Conservation (phyloP, 35 echinoderm and acorn worm species). For the Apostichopus parvimensis region DNA sequence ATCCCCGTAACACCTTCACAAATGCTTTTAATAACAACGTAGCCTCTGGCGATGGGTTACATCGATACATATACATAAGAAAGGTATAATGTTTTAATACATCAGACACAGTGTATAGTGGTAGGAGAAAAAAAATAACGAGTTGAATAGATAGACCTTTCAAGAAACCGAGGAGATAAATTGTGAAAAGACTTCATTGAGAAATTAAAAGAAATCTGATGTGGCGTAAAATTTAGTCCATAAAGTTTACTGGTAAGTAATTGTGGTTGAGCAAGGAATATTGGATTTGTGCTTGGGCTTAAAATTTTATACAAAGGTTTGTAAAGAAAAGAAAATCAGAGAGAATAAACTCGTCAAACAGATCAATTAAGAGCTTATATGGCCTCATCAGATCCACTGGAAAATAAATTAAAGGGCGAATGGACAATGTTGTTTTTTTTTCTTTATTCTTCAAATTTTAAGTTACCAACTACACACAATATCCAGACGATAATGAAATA, state of each 20-base stretch:
- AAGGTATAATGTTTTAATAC: neutral
- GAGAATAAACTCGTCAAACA: neutral
- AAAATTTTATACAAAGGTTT: neutral
- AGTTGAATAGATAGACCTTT: neutral
- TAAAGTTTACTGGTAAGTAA: neutral
- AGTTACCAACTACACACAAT: too few relatives aligned
- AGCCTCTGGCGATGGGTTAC: neutral
- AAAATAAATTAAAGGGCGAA: neutral
- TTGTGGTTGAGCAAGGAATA: neutral
- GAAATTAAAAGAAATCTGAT: constrained; percentile 1
- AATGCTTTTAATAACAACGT: constrained; percentile 32
- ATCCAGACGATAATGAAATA: too few relatives aligned
- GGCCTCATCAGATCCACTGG: neutral
- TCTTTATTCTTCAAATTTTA: too few relatives aligned
- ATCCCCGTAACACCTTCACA: constrained; percentile 16
- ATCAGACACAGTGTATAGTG: neutral
- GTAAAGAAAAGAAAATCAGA: neutral
- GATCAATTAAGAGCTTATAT: neutral
- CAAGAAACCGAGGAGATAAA: constrained; percentile 1
- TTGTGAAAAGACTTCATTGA: constrained; percentile 14
- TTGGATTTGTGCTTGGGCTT: neutral
- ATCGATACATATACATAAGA: constrained; percentile 12
- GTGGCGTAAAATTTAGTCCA: constrained; percentile 30
- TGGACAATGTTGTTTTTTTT: neutral
- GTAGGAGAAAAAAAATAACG: neutral